phyloP scores from a whole-genome alignment of 92 coral and sea anemone genomes.

The Palythoa grandiflora region DNA sequence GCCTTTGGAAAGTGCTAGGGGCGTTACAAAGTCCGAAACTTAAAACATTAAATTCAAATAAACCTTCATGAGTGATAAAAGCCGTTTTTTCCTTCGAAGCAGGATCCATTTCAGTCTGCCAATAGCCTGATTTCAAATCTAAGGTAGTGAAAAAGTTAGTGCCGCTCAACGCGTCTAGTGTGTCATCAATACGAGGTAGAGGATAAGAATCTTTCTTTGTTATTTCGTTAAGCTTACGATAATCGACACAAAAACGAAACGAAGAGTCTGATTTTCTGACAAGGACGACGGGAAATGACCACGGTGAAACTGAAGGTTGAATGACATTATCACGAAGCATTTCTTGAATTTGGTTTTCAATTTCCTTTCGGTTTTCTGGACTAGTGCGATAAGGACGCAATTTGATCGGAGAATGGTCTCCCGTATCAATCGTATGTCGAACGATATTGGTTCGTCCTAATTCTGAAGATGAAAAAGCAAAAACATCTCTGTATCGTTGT shows the following conservation, averaged over 20 bases:
- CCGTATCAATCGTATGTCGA: conserved; percentile 52
- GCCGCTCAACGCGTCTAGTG: conserved; percentile 41
- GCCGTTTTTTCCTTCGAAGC: not conserved
- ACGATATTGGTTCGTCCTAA: conserved; percentile 70
- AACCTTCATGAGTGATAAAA: too few species aligned
- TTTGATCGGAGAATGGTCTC: conserved; percentile 38
- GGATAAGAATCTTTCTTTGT: conserved; percentile 58
- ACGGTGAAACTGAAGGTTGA: conserved; percentile 62
- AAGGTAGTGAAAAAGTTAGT: conserved; percentile 44
- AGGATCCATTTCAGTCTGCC: conserved; percentile 46
- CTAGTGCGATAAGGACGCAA: conserved; percentile 68
- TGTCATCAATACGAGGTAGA: conserved; percentile 51
- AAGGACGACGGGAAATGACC: conserved; percentile 62
- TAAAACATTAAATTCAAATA: too few species aligned
- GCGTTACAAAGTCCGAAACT: too few species aligned
- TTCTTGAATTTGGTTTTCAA: conserved; percentile 52
- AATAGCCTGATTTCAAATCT: conserved; percentile 50
- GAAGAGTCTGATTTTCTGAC: conserved; percentile 66
- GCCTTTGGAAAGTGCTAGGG: too few species aligned
- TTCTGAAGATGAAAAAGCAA: conserved; percentile 52
- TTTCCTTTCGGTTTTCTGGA: conserved; percentile 58
- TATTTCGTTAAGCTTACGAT: conserved; percentile 49
- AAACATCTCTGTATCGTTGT: conserved; percentile 42
- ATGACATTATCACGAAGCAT: conserved; percentile 52
- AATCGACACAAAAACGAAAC: conserved; percentile 62